Conservation (phyloP, 2,797 vertebrate species). For the Acridotheres tristis region DNA sequence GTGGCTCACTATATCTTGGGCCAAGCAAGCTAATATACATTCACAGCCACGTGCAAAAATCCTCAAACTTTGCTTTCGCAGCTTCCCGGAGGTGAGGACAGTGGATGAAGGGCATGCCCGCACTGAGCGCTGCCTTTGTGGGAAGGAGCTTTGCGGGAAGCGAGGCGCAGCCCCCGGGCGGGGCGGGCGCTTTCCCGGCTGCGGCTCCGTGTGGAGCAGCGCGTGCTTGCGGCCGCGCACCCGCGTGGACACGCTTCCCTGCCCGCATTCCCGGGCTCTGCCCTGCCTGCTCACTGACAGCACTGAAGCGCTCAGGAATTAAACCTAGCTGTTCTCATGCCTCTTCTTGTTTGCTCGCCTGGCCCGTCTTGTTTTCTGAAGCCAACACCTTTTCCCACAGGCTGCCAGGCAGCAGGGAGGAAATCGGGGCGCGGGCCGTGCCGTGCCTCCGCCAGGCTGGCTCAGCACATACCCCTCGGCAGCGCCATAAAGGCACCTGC, state of each 20-base stretch:
- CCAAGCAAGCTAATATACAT: conserved; percentile 27
- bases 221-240: not conserved
- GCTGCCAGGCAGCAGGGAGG: not conserved
- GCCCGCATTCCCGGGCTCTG: not conserved
- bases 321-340: not conserved
- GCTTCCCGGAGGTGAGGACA: not conserved
- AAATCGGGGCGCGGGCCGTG: accelerated
- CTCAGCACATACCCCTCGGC: not conserved
- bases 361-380: not conserved
- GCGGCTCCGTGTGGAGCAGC: not conserved
- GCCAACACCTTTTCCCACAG: not conserved
- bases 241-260: not conserved
- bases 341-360: not conserved
- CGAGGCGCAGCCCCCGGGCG: not conserved
- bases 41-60: not conserved
- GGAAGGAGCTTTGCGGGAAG: accelerated
- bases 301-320: not conserved
- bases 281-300: not conserved
- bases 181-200: accelerated
- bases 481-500: not conserved
- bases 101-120: not conserved
- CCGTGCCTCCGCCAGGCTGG: not conserved
- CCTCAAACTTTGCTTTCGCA: not conserved
- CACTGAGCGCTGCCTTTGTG: not conserved
- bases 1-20: conserved; percentile 13